Conservation (phyloP, 2,797 vertebrate species). For the Taenioides sp. region DNA sequence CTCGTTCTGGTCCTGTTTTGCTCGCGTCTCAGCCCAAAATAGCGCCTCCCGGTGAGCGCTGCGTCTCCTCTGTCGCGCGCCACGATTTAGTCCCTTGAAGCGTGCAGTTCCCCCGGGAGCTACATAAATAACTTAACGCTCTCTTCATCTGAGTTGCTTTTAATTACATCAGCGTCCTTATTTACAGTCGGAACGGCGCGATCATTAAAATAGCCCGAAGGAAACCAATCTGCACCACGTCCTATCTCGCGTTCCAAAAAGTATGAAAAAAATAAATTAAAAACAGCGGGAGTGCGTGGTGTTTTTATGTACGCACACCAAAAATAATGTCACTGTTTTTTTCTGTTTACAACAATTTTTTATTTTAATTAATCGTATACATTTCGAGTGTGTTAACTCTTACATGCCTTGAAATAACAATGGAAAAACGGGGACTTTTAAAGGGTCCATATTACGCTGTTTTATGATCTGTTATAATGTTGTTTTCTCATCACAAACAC, state of each 20-base stretch:
- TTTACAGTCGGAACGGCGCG: slow-evolving; percentile 12
- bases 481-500: no score
- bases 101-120: slow-evolving; percentile 2
- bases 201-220: slow-evolving; percentile 17
- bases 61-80: slow-evolving; percentile 1
- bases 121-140: slow-evolving; percentile 16
- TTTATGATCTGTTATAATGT: no score
- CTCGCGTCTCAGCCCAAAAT: not conserved
- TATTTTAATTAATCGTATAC: no score
- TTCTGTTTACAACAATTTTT: no score
- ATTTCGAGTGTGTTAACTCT: no score
- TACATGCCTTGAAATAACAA: no score
- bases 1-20: not conserved
- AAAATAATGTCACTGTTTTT: no score
- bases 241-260: not conserved
- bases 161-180: slow-evolving; percentile 18
- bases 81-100: slow-evolving; percentile 10
- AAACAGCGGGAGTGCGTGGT: not conserved
- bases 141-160: slow-evolving; percentile 14
- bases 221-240: not conserved
- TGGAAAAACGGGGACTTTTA: no score
- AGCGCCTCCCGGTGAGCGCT: slow-evolving; percentile 9
- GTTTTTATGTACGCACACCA: no score
- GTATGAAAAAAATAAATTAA: not conserved
- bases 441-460: no score